Evolutionary conservation across 2,797 vertebrate genomes (phyloP).

Genomic region (Coluber constrictor): DNA sequence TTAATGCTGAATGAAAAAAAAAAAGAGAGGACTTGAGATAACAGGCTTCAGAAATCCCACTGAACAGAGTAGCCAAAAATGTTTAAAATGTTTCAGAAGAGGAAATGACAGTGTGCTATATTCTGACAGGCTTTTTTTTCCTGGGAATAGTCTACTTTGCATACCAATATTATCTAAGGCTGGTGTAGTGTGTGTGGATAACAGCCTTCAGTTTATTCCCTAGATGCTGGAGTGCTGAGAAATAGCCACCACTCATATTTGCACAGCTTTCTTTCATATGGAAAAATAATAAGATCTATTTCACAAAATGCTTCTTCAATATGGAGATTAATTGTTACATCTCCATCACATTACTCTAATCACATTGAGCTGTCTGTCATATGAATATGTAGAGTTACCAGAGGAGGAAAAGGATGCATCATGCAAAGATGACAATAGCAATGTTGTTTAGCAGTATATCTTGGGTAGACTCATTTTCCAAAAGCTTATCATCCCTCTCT

Average conservation of each 20-base stretch:
- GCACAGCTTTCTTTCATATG: not conserved
- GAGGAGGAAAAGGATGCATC: not conserved
- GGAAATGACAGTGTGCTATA: not conserved
- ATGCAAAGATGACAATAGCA: not conserved
- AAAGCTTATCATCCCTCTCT: not conserved
- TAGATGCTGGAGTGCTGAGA: slow-evolving; percentile 4
- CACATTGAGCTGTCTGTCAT: not conserved
- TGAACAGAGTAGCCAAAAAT: slow-evolving; percentile 15
- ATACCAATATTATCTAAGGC: not conserved
- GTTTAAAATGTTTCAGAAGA: not conserved
- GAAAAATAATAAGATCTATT: not conserved
- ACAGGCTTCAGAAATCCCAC: slow-evolving; percentile 18
- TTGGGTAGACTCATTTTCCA: not conserved
- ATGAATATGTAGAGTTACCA: not conserved
- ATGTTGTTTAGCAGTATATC: not conserved
- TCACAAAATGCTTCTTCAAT: not conserved
- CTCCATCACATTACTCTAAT: not conserved
- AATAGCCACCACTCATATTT: not conserved
- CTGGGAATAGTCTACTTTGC: not conserved
- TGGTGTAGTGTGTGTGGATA: not conserved
- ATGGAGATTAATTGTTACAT: not conserved
- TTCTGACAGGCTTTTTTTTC: not conserved
- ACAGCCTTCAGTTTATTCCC: slow-evolving; percentile 17
- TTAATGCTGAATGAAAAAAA: not conserved
- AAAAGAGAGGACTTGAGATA: not conserved